Base-by-base conservation (phyloP, 92 coral and sea anemone genomes). In the Metridium senile region DNA sequence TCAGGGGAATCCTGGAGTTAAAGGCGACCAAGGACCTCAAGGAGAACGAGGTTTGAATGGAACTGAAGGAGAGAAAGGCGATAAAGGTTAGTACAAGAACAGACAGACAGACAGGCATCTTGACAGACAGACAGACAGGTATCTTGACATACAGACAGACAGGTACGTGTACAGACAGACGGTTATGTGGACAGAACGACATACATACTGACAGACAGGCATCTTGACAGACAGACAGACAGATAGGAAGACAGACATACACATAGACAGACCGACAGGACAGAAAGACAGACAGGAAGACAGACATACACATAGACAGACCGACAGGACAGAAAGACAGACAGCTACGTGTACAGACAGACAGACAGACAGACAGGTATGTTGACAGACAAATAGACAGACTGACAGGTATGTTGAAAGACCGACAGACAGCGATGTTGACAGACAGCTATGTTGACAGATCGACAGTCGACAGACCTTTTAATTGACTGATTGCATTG, bases 1-100 rank as follows among this genome's bases (percentile, higher is more conserved):
- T 33, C 43, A 59, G 18, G 93, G 94, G 43, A 33, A 53, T 11
- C 56, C 39, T 22, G 89, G 97, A 8, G 58, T 19, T 21, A 66
- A 30, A 33, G 93, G 94, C 11, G 68, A 62, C 9, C 84, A 29
- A 43, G 96, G 95, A 25, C 61, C 64, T 1, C 34, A 29, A 63
- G 74, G 74, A 22, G 9, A 22, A 59, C 66, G 22, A 26, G 66
- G 66, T 22, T 7, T 59, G 31, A 59, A 58, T 19, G 79, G 79
- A 8, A 63, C 32, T n/a, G 28, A 53, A 52, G 87, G 87, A 78
- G 71, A 66, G 0, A 86, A 58, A 69, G 91, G 91, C 25, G 66
- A 82, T 28, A 72, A 64, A 77, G 87, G 91, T 76, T 62, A 45
- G 74, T 28, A 31, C 58, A 62, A 33, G 43, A 19, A 54, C 61